Evolutionary conservation across 1,140 invertebrate species (phyloP), one percentile per base, ranked within the genome.

Genomic region (Chrysopa pallens): DNA sequence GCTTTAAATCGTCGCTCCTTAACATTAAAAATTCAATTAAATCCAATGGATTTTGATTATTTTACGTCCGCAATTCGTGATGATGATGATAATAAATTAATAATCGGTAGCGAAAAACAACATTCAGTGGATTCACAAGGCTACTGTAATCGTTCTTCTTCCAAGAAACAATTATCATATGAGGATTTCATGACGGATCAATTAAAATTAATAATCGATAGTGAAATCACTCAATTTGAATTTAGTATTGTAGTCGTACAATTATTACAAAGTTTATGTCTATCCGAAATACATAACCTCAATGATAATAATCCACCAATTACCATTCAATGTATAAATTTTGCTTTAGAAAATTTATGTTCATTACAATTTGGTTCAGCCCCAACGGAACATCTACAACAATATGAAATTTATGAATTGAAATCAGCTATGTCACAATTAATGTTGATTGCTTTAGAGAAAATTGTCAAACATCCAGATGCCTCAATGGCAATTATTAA

Each of bases 31-130:
- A 68, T 76, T 14, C 60, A 64, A 23, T 50, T 72, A 2, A 70
- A 73, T 38, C 65, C 66, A n/a, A 72, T 74, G 60, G 73, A 76
- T 46, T 76, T 77, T 49, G 69, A 74, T 37, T 77, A 77, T 47
- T 78, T 77, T 50, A 69, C 72, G 17, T 68, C 67, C 0, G 60
- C 70, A 0, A 53, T 72, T 0, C 55, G 69, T 1, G 72, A 70
- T 43, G 67, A 74, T 28, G 68, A 68, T 45, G 73, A 76, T 33
- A 45, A 33, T 6, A 33, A 33, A 2, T 33, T 33, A 6, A 33
- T 33, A 33, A 12, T 33, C 2, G 2, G 3, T 4, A 9, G 8
- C 31, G 31, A 9, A 6, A 11, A 33, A 33, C 31, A 33, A 23
- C 17, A 23, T 23, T 23, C 17, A 23, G 2, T 23, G 17, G 17